Evolutionary conservation across 2,888 invertebrate species (phyloP), one percentile per base, ranked within the genome.

Genomic region (Eudemis profundana): DNA sequence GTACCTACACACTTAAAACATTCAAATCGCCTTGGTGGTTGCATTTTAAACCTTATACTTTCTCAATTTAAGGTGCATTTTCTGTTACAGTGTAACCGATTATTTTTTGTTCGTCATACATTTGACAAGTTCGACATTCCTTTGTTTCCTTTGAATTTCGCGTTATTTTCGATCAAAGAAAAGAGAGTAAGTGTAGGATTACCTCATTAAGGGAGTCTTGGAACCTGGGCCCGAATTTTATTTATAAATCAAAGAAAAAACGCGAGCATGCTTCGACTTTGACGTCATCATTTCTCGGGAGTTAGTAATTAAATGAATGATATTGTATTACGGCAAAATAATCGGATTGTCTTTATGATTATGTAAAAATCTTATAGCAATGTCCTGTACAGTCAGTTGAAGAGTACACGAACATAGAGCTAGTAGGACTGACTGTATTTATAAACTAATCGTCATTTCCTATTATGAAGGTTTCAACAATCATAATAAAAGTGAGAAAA

Each of bases 141-240:
- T 59, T 50, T 64, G 29, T 44, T 64, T 27, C 44, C 63, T 64
- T 64, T 64, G 64, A 64, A 33, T 59, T 57, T 57, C 23, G 14
- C 46, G 47, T 59, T 57, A 53, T 59, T 54, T 63, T 46, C 44
- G 23, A 19, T 38, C 66, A 62, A 61, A 51, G 57, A 64, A 64
- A 46, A 36, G 21, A 23, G 17, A 2, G 29, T 42, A 19, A 42
- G 27, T 59, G 50, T 59, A 59, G 38, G 36, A 59, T 64, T 64
- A 59, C 64, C 50, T 64, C 44, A 64, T 64, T 64, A 64, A 17
- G 17, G 12, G 10, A 12, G n/a, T 23, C n/a, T n/a, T 36, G 36
- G 10, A 42, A 49, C 49, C 17, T 44, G 21, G 17, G 42, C 3
- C 23, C 19, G 12, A 27, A 56, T 44, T 51, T n/a, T 54, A 38